A percentile compares a stretch with the other conserved stretches of the same genome.
Evolutionary conservation across 2,888 invertebrate species (phyloP).

Genomic region (Toxonevra muliebris): DNA sequence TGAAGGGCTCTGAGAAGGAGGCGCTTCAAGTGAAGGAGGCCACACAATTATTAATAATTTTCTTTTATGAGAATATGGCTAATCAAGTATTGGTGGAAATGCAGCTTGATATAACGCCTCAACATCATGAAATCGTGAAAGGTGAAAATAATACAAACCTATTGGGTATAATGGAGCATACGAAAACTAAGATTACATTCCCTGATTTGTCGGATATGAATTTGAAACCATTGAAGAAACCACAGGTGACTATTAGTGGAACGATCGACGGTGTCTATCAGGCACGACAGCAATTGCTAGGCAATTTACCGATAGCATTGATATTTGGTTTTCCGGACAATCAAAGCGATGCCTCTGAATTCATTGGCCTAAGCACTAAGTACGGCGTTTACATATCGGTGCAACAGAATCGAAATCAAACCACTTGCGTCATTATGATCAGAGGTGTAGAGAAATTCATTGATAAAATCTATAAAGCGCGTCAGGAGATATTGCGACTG

Average conservation of each 20-base stretch:
- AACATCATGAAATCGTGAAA: constrained; percentile 89
- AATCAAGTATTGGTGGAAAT: constrained; percentile 87
- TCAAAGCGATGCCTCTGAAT: constrained; percentile 71
- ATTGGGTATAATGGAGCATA: constrained; percentile 86
- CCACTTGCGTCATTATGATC: constrained; percentile 85
- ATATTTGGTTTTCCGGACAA: constrained; percentile 94
- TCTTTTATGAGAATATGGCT: constrained; percentile 81
- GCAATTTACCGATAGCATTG: constrained; percentile 88
- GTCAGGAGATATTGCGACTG: constrained; percentile 81
- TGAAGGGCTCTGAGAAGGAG: constrained; percentile 93
- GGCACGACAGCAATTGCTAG: constrained; percentile 90
- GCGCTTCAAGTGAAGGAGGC: constrained; percentile 88
- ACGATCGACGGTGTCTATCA: constrained; percentile 87
- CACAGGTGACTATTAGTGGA: constrained; percentile 90
- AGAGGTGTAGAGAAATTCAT: constrained; percentile 92
- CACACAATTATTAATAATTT: constrained; percentile 79
- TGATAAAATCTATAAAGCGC: constrained; percentile 88
- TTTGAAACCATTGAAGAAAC: constrained; percentile 85
- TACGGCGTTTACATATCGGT: constrained; percentile 87
- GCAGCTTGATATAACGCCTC: constrained; percentile 93
- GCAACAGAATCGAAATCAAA: constrained; percentile 88
- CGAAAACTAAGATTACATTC: constrained; percentile 86
- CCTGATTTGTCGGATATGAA: constrained; percentile 89
- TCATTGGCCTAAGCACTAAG: constrained; percentile 77
- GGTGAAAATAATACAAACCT: constrained; percentile 85